Base-by-base conservation (phyloP, 2,888 invertebrate species). In the Neuroscelio doddi region DNA sequence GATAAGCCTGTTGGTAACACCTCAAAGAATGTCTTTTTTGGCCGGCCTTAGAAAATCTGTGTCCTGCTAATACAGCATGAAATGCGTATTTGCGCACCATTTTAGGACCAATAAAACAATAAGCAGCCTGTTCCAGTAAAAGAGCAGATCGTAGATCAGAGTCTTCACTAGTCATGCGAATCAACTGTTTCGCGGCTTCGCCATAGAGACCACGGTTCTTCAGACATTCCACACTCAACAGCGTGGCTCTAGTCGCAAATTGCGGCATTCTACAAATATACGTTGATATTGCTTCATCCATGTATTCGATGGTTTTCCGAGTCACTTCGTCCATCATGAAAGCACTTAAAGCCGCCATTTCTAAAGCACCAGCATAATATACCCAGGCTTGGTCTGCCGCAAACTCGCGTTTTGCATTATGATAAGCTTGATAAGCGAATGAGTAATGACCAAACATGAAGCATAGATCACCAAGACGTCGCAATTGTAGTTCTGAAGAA, bases 331-430 rank as follows among this genome's bases (percentile, higher is more conserved):
- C 92, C 52, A 92, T 90, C 93, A 97, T 94, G 79, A 95, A 97
- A 0, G 95, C 93, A 52, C 96, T 92, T 21, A 98, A 85, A 8
- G 95, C 94, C 3, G 97, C 97, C 97, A 98, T 97, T 87, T 97
- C 97, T 44, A 97, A 86, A 3, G 98, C 97, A 7, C 98, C 97
- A 0, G 98, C 97, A 85, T 94, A 97, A 83, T 98, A 95, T 21
- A 97, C 88, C 97, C 97, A 98, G 0, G 98, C 98, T 71, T 96
- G 95, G 83, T 99, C 98, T 1, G 93, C 93, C 80, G 94, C 94
- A 84, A 98, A 98, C 84, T 99, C 99, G 49, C 97, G 90, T 85
- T 98, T 98, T n/a, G 97, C 95, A 34, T 93, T 91, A 85, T 98
- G 97, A 86, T 98, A 99, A 0, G 94, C 91, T 82, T 95, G 94